Percentiles rank a stretch among this genome's conserved stretches.
phyloP scores from a whole-genome alignment of 2,797 vertebrate genomes.

The Linurgus olivaceus region DNA sequence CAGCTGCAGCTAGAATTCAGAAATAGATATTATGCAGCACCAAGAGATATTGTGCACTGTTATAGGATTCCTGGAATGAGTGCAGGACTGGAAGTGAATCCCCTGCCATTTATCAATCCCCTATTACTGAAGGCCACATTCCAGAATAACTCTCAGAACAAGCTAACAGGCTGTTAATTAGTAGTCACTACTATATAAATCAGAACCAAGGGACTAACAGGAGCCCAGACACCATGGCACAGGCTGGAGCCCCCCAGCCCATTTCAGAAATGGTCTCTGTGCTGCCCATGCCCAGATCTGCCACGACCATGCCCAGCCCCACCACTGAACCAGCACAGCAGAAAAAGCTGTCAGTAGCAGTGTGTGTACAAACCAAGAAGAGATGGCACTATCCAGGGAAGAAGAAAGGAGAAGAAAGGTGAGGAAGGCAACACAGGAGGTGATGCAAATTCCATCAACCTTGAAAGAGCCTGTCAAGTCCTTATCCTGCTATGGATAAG shows the following conservation, averaged over 20 bases:
- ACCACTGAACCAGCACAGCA: neutral
- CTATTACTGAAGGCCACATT: neutral
- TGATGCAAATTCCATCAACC: neutral
- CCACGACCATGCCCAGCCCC: neutral
- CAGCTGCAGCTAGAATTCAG: constrained; percentile 15
- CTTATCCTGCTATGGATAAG: neutral
- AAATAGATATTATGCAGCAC: neutral
- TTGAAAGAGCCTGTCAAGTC: constrained; percentile 10
- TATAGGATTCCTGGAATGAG: constrained; percentile 3
- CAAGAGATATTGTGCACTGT: neutral
- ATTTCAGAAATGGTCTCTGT: neutral
- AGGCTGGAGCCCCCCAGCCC: neutral
- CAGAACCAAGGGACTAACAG: neutral
- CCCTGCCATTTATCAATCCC: neutral
- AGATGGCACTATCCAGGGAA: neutral
- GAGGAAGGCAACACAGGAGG: neutral
- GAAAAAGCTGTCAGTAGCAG: neutral
- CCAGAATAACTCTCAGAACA: neutral
- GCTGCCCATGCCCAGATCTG: neutral
- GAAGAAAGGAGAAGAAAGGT: neutral
- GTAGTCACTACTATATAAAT: neutral
- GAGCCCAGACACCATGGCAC: neutral
- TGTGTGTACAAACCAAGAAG: neutral
- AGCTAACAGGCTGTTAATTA: neutral
- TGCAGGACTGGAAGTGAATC: neutral